Base-by-base conservation (phyloP, 2,797 vertebrate species). In the Schizothorax lantsangensis region DNA sequence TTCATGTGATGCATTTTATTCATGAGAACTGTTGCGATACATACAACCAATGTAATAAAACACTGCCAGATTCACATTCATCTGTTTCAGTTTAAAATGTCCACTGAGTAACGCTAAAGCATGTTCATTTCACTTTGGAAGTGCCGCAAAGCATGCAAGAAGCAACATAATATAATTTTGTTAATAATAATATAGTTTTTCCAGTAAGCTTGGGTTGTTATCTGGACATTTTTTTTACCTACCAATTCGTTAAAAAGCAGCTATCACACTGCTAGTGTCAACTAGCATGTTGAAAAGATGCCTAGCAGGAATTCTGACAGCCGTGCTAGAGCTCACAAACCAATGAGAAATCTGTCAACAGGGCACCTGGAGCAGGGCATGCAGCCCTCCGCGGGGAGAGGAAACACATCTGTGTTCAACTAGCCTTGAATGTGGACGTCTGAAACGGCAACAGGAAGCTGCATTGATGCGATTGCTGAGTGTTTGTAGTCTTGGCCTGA, bases 391-490 rank as follows among this genome's bases (percentile, higher is more conserved):
- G 36, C 30, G 10, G 57, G 43, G 74, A 83, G 54, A 85, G 87
- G 79, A 85, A 82, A 62, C 80, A 62, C 69, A 59, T 81, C 83
- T 88, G 77, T 64, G 86, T 57, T 84, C 45, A 36, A 84, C 62
- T 82, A 85, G 79, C 79, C 87, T 82, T 85, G 79, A 82, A 79
- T 66, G 19, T 57, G 14, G 9, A 10, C 1, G 21, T 12, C 36
- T 15, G 49, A 81, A 86, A 72, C 6, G 2, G 26, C 79, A 81
- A 81, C 84, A 81, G 84, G 79, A 81, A 80, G 23, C 79, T 74
- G 84, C 78, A 30, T 52, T 73, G 52, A 62, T 85, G 66, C n/a
- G 64, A 79, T 59, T 59, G 77, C 66, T 71, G n/a, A 80, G 66
- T 45, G 52, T 80, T 86, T 86, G 30, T 21, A 62, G 54, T 80